Evolutionary conservation across 2,113 vertebrate genomes (phyloP).

Genomic region (Pyrgilauda ruficollis): DNA sequence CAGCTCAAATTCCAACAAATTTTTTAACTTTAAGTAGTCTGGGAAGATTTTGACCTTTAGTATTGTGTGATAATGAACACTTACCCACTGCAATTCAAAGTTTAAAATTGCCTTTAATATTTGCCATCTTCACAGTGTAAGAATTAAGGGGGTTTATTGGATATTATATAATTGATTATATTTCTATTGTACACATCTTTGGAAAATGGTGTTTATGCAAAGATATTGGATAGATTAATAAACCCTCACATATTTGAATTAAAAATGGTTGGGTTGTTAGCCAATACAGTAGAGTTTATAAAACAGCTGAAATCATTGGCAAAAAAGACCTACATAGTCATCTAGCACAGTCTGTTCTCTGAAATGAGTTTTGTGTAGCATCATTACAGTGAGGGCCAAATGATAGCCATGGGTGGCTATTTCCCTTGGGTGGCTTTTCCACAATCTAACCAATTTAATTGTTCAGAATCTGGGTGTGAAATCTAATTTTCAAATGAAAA

Average conservation of each 20-base stretch:
- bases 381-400: not conserved
- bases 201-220: conserved; percentile 18
- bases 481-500: not conserved
- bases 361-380: not conserved
- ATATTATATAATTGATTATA: not conserved
- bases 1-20: not conserved
- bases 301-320: not conserved
- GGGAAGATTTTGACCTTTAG: not conserved
- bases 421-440: not conserved
- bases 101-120: conserved; percentile 17
- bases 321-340: not conserved
- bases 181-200: not conserved
- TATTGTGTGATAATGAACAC: not conserved
- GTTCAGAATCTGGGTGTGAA: not conserved
- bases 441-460: not conserved
- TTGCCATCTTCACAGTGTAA: not conserved
- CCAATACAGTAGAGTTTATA: not conserved
- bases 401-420: not conserved
- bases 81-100: not conserved
- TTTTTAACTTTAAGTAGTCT: not conserved
- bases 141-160: not conserved
- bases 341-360: not conserved
- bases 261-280: not conserved
- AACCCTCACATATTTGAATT: not conserved
- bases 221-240: conserved; percentile 22